Conservation (phyloP, 2,113 vertebrate species). For the Chrysemys picta region DNA sequence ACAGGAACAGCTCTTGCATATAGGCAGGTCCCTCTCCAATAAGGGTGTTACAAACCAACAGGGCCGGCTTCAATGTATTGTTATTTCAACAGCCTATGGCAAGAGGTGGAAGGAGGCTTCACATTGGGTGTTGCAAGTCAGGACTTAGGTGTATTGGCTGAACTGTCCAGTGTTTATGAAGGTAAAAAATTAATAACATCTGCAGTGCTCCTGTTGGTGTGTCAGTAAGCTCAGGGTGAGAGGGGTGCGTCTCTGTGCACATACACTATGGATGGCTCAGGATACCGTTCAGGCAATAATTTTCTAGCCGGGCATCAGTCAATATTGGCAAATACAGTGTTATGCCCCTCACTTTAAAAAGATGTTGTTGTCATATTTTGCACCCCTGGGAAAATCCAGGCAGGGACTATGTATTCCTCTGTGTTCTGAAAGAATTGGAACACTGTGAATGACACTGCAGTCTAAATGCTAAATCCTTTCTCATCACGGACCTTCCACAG, state of each 20-base stretch:
- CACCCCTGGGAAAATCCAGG: not conserved
- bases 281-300: fast-evolving
- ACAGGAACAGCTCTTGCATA: fast-evolving
- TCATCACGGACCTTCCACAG: not conserved
- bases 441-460: not conserved
- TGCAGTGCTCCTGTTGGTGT: conserved; percentile 55
- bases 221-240: conserved; percentile 51
- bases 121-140: not conserved
- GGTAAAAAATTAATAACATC: not conserved
- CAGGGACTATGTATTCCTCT: not conserved
- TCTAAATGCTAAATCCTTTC: not conserved
- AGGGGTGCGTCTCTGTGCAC: conserved; percentile 2
- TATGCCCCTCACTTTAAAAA: conserved; percentile 19
- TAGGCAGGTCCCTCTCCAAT: not conserved
- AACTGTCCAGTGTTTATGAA: conserved; percentile 30
- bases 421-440: conserved; percentile 39
- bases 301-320: conserved; percentile 38
- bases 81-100: conserved; percentile 28
- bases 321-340: conserved; percentile 60
- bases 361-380: not conserved
- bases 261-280: not conserved
- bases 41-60: not conserved
- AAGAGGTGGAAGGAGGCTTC: not conserved
- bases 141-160: not conserved
- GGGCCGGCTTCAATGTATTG: not conserved